Percentiles rank a stretch among this genome's conserved stretches.
phyloP scores from a whole-genome alignment of 2,113 vertebrate genomes.

The Calidris pugnax region DNA sequence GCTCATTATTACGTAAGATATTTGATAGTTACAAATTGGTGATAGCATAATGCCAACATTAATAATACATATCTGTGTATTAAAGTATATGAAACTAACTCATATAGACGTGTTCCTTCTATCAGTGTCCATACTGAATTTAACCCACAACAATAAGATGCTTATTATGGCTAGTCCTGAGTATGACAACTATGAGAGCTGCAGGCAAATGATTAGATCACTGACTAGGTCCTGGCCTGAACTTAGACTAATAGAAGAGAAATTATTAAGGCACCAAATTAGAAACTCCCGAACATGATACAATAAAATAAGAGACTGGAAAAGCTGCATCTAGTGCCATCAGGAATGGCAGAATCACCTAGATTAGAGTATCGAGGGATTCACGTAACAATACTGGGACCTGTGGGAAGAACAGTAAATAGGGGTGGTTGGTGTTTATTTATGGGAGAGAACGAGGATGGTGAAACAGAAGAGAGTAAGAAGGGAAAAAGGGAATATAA shows the following conservation, averaged over 20 bases:
- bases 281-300: neutral
- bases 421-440: neutral
- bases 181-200: neutral
- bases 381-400: neutral
- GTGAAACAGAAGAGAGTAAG: neutral
- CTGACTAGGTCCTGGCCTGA: neutral
- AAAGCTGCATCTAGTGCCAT: neutral
- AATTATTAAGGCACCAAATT: neutral
- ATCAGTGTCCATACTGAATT: neutral
- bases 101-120: neutral
- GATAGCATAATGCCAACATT: neutral
- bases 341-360: neutral
- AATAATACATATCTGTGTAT: neutral
- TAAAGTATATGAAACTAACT: neutral
- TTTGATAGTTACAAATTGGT: neutral
- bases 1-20: neutral
- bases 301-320: neutral
- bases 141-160: neutral
- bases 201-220: neutral
- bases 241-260: neutral
- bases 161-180: neutral
- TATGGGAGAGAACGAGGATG: neutral
- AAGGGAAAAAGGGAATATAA: neutral
- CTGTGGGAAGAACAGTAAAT: neutral
- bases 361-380: neutral